Evolutionary conservation across 2,797 vertebrate species (phyloP), one percentile per base, ranked within the genome.

Genomic region (Meriones psammophilus): DNA sequence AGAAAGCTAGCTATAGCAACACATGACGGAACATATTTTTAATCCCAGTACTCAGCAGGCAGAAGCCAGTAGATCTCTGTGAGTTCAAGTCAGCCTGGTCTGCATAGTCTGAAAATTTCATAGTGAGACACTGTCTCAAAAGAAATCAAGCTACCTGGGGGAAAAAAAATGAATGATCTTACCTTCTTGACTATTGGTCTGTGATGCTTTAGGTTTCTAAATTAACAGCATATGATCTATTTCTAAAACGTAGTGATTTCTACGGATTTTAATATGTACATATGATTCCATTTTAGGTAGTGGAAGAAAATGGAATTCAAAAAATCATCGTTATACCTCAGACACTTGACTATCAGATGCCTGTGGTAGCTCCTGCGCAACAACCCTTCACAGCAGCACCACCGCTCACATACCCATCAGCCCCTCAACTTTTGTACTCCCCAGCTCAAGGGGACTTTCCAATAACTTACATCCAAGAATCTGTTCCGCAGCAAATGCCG

Each of bases 231-330:
- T 42, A 69, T 28, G 17, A 46, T 78, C 28, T 78, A 94, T 92
- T 60, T 92, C 13, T 46, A 90, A 95, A 94, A 36, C 50, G 3
- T 62, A 24, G 56, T 73, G 8, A 66, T 28, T 91, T 92, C 69
- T 71, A 42, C 90, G 30, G 17, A 71, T 85, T 91, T 22, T 84
- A 33, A 92, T 92, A 58, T 71, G 8, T 62, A 84, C 62, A 74
- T 92, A 60, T 96, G 46, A 81, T 86, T 93, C 33, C 94, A 24
- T 85, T 13, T 50, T 98, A 99, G 99, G 98, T 99, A 93, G 98
- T 99, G 89, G 99, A 99, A 98, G 99, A 99, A 94, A 99, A 99
- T 5, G 99, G 99, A 62, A 98, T 99, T 90, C 98, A 98, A 33
- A 99, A 99, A 94, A 98, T 99, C 96, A 97, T 99, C 93, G 97